phyloP scores from a whole-genome alignment of 2,888 invertebrate genomes.

The Ichneumon xanthorius region DNA sequence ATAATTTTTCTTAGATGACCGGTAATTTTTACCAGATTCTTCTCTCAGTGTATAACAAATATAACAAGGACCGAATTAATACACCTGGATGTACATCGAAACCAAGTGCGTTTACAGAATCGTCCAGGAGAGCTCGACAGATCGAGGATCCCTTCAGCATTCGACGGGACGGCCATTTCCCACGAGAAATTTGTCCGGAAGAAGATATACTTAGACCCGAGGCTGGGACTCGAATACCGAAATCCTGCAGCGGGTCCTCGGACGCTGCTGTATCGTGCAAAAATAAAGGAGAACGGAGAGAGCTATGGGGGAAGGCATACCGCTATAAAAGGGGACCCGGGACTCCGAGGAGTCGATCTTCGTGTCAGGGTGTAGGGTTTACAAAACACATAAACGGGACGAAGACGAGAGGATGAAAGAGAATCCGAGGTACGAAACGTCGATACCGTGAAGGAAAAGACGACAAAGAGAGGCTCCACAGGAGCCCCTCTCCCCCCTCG shows the following conservation, averaged over 20 bases:
- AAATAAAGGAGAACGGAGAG: conserved; percentile 19
- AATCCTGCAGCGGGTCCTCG: conserved; percentile 18
- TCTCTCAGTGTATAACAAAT: too few relatives aligned
- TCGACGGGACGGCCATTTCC: conserved; percentile 1
- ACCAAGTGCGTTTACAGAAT: neutral
- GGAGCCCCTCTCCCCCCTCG: neutral
- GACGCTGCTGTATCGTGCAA: conserved; percentile 4
- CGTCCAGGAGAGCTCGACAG: neutral
- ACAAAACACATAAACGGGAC: conserved; percentile 15
- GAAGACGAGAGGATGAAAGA: conserved; percentile 30
- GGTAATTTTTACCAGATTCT: too few relatives aligned
- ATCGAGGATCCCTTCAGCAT: neutral
- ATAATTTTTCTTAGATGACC: too few relatives aligned
- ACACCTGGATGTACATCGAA: neutral
- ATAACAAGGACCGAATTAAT: neutral
- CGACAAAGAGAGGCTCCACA: conserved; percentile 6
- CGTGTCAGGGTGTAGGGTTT: conserved; percentile 22
- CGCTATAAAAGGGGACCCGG: conserved; percentile 56
- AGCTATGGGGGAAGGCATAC: conserved; percentile 19
- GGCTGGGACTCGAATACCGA: conserved; percentile 2
- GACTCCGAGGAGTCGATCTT: conserved; percentile 25
- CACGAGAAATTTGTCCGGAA: conserved; percentile 27
- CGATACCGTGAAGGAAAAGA: conserved; percentile 61
- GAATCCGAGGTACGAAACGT: conserved; percentile 58
- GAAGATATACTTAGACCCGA: neutral